Conservation (phyloP, 35 echinoderm and acorn worm species). For the Apostichopus parvimensis region DNA sequence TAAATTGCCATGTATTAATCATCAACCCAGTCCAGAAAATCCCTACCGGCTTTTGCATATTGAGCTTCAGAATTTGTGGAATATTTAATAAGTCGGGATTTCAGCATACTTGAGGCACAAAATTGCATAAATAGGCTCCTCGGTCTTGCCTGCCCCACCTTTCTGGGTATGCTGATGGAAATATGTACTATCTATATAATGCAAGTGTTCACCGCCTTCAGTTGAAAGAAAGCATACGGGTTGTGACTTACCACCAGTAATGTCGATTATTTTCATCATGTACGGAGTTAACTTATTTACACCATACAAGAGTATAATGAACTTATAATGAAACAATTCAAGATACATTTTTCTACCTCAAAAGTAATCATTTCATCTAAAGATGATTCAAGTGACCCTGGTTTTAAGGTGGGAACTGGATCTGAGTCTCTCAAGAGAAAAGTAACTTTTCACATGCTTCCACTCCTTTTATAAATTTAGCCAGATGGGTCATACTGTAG, state of each 20-base stretch:
- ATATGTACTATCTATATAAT: not conserved
- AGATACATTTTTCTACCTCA: too few relatives aligned
- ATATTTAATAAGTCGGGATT: not conserved
- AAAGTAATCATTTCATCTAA: too few relatives aligned
- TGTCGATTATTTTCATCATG: constrained; percentile 36
- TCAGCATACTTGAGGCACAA: not conserved
- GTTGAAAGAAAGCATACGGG: constrained; percentile 41
- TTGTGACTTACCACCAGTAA: not conserved
- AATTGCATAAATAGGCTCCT: constrained; percentile 37
- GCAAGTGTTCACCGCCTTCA: constrained; percentile 43
- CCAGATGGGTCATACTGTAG: too few relatives aligned
- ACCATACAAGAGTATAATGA: constrained; percentile 37
- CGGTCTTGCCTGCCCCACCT: not conserved
- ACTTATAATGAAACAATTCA: constrained; percentile 32
- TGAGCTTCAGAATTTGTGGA: not conserved
- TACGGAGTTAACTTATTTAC: constrained; percentile 43
- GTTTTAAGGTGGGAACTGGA: not conserved
- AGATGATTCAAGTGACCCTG: too few relatives aligned
- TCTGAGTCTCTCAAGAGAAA: constrained; percentile 5
- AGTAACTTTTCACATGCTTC: not conserved
- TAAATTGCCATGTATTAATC: not conserved
- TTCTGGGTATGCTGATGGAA: constrained; percentile 36
- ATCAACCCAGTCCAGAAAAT: constrained; percentile 27
- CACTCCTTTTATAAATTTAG: too few relatives aligned
- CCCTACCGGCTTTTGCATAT: not conserved